These are phyloP conservation scores for Prunella himalayana DNA, from an alignment of 2,113 vertebrate species.

Conservation along the genomic window DNA sequence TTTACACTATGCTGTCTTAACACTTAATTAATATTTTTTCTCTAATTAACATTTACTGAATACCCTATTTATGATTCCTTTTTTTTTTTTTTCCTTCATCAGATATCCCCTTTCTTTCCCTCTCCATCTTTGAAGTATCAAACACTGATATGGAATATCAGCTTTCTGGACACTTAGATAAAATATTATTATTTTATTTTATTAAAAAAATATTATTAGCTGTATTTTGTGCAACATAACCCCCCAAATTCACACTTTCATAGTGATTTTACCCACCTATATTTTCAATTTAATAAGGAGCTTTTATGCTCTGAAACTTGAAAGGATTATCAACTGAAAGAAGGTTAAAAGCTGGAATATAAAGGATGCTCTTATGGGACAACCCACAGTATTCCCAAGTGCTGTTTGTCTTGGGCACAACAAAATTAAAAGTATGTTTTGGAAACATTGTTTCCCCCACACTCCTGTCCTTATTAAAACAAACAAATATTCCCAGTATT, in stretches of 20 bases:
- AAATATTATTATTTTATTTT: background rate
- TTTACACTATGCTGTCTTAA: background rate
- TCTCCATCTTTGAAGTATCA: background rate
- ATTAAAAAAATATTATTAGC: background rate
- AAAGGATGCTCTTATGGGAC: background rate
- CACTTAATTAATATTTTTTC: constrained; percentile 48
- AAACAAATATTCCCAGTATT: background rate
- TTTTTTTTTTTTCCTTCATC: background rate
- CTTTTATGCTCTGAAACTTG: background rate
- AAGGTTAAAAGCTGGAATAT: background rate
- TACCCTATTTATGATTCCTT: background rate
- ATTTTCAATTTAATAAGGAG: background rate
- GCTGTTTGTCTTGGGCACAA: background rate
- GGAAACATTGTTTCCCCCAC: background rate
- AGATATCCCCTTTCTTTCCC: background rate
- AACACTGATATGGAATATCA: background rate
- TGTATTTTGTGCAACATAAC: background rate
- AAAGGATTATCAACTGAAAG: background rate
- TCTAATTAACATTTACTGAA: constrained; percentile 36
- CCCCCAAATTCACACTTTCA: background rate
- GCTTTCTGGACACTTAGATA: background rate
- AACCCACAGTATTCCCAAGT: background rate
- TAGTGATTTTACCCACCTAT: background rate
- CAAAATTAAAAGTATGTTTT: background rate
- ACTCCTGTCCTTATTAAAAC: background rate